Base-by-base conservation (phyloP, 2,113 vertebrate species). In the Lagopus muta region DNA sequence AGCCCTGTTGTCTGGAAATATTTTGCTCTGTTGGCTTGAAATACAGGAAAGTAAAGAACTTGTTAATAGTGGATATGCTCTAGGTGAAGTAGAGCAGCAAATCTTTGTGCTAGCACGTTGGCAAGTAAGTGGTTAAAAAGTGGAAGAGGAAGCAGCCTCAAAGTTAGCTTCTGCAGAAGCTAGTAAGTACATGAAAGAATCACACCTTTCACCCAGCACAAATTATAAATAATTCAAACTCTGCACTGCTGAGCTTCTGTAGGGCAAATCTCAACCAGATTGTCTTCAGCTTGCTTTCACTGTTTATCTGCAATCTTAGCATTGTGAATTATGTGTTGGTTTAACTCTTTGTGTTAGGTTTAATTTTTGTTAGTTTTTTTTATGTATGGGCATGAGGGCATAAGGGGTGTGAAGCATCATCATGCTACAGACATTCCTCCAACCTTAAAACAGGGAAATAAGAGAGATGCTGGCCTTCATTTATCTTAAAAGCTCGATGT, bases 21-120 rank as follows among this genome's bases (percentile, higher is more conserved):
- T 6, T 81, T 45, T 22, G 48, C 7, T 62, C 4, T 47, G n/a
- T 70, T 58, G 50, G 24, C n/a, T 80, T 89, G 65, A 65, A 87
- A 50, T 28, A 30, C 13, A 4, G 30, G 28, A 55, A 77, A 34
- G 21, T 77, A 13, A 86, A 52, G 52, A 88, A 48, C 3, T 81
- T 50, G 32, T 60, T 92, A 54, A 27, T 58, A 47, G 52, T 43
- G 47, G 73, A 57, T 18, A 1, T 76, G 13, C 18, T 74, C 58
- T 47, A 80, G 36, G 50, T 89, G 48, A 91, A 91, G 36, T 82
- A 80, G 75, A 80, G 79, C 75, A 88, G 79, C 89, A 92, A 82
- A 77, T 6, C 45, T 47, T 75, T 79, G 25, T 82, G 45, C 75
- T 61, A 60, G 24, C 16, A 6, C 1, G 4, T 34, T 42, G 80